Conservation (phyloP, 2,113 vertebrate genomes). For the Chauna torquata region DNA sequence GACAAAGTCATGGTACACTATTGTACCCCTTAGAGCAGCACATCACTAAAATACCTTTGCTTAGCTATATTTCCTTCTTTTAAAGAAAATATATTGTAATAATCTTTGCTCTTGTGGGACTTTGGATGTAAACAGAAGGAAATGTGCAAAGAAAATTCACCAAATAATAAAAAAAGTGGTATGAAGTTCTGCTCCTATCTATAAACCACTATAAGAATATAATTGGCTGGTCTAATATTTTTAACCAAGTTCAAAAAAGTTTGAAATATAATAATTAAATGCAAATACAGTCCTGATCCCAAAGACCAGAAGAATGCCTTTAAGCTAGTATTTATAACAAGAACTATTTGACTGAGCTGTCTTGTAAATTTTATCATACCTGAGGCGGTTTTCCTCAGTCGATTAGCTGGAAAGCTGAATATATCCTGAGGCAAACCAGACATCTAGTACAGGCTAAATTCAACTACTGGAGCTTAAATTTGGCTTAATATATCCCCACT, state of each 20-base stretch:
- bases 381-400: conserved; percentile 81
- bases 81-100: background rate
- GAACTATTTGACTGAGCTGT: conserved; percentile 75
- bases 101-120: background rate
- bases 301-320: conserved; percentile 80
- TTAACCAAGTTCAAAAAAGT: conserved; percentile 74
- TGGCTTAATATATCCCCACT: conserved; percentile 95
- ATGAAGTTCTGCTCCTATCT: background rate
- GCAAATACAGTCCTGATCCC: conserved; percentile 80
- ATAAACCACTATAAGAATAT: conserved; percentile 34
- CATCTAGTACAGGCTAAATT: conserved; percentile 85
- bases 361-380: conserved; percentile 91
- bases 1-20: background rate
- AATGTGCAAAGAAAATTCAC: background rate
- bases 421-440: conserved; percentile 89
- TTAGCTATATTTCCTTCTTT: background rate
- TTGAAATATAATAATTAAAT: conserved; percentile 81
- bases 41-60: background rate
- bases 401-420: conserved; percentile 80
- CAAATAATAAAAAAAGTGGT: background rate
- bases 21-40: background rate
- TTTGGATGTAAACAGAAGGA: background rate
- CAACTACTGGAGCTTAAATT: conserved; percentile 88
- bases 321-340: conserved; percentile 87
- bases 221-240: conserved; percentile 69